A percentile compares a stretch with the other conserved stretches of the same genome.
Conservation (phyloP, 92 coral and sea anemone species). For the Nematostella vectensis region DNA sequence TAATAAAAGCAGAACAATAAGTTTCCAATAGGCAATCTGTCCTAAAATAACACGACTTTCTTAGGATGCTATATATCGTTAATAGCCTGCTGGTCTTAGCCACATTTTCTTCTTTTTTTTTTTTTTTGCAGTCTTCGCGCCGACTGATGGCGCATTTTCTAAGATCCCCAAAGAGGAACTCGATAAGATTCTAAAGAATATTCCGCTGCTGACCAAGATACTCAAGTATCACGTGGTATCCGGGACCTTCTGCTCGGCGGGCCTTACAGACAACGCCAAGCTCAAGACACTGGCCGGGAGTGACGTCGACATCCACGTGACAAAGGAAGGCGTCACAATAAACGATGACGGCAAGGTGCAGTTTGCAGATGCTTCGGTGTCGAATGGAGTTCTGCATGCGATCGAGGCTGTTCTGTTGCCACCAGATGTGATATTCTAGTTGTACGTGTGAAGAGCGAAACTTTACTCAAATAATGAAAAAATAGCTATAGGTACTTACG, state of each 20-base stretch:
- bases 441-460: background rate
- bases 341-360: constrained; percentile 8
- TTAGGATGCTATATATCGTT: background rate
- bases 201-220: constrained; percentile 12
- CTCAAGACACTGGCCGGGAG: constrained; percentile 17
- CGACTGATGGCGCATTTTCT: constrained; percentile 16
- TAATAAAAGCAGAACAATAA: too few relatives aligned
- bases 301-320: constrained; percentile 7
- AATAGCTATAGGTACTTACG: too few relatives aligned
- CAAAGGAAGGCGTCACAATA: background rate
- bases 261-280: constrained; percentile 3
- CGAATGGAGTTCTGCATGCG: constrained; percentile 35
- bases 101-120: background rate
- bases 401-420: constrained; percentile 35
- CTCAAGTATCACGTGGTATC: constrained; percentile 34
- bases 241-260: constrained; percentile 29
- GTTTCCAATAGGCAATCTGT: too few relatives aligned
- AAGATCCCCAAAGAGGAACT: constrained; percentile 16
- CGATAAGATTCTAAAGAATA: constrained; percentile 16
- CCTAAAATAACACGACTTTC: too few relatives aligned
- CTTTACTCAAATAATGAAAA: too few relatives aligned
- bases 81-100: background rate
- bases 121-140: constrained; percentile 22
- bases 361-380: constrained; percentile 6
- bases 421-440: constrained; percentile 3